Evolutionary conservation across 2,888 invertebrate genomes (phyloP).

Genomic region (Saturnia japonica): DNA sequence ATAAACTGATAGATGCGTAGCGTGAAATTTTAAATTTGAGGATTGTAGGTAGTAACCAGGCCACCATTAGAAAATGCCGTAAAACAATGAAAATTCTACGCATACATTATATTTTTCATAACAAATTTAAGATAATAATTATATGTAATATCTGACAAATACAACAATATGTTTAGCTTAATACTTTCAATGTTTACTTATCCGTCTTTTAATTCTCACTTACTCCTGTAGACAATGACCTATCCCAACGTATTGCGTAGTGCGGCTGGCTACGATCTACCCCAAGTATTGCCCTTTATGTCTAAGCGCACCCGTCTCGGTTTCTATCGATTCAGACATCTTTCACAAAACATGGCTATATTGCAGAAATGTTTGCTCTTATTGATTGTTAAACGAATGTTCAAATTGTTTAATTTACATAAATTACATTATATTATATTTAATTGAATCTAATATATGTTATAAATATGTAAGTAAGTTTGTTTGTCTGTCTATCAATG

Average conservation of each 20-base stretch:
- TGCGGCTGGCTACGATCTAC: conserved; percentile 37
- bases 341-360: background rate
- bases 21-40: background rate
- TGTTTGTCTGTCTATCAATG: background rate
- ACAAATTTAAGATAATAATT: background rate
- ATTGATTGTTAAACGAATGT: background rate
- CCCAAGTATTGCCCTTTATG: conserved; percentile 24
- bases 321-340: conserved; percentile 38
- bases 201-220: background rate
- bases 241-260: conserved; percentile 61
- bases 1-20: background rate
- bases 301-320: conserved; percentile 28
- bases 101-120: background rate
- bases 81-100: background rate
- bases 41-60: background rate
- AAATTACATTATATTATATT: background rate
- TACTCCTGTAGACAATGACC: conserved; percentile 45
- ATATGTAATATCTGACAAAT: background rate
- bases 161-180: background rate
- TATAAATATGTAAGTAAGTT: background rate
- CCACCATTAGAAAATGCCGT: background rate
- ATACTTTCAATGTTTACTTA: background rate
- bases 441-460: background rate
- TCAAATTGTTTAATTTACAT: background rate
- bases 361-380: background rate